phyloP scores from a whole-genome alignment of 2,888 invertebrate species.

The Eudasyphora cyanicolor region DNA sequence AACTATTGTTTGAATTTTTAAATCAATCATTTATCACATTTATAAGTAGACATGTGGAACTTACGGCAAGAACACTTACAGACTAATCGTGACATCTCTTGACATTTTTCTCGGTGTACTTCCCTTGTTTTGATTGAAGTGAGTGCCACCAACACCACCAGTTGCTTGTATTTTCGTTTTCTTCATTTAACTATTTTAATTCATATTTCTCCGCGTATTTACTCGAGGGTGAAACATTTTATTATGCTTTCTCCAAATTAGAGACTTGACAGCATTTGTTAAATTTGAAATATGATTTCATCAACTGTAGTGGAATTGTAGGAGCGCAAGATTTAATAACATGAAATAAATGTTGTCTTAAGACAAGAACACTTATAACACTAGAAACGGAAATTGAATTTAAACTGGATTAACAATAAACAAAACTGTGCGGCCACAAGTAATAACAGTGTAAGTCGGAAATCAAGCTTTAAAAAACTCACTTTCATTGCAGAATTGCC shows the following conservation, averaged over 20 bases:
- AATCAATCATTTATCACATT: neutral
- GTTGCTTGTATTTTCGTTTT: neutral
- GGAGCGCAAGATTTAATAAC: too few relatives aligned
- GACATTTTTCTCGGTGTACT: neutral
- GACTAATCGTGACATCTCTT: neutral
- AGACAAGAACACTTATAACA: too few relatives aligned
- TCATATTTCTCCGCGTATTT: neutral
- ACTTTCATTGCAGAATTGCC: too few relatives aligned
- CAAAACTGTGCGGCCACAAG: too few relatives aligned
- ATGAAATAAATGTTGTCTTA: too few relatives aligned
- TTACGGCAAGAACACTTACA: neutral
- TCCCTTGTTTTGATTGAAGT: neutral
- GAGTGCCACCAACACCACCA: neutral
- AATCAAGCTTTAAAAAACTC: too few relatives aligned
- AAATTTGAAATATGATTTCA: neutral
- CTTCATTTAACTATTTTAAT: neutral
- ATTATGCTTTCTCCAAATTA: neutral
- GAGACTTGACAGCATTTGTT: neutral
- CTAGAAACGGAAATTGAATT: too few relatives aligned
- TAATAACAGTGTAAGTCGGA: too few relatives aligned
- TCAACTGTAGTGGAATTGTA: neutral
- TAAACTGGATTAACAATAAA: too few relatives aligned
- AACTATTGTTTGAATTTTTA: neutral
- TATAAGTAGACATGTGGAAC: neutral
- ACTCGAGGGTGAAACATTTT: neutral